Conservation (phyloP, 2,797 vertebrate genomes). For the Gadopsis marmoratus region DNA sequence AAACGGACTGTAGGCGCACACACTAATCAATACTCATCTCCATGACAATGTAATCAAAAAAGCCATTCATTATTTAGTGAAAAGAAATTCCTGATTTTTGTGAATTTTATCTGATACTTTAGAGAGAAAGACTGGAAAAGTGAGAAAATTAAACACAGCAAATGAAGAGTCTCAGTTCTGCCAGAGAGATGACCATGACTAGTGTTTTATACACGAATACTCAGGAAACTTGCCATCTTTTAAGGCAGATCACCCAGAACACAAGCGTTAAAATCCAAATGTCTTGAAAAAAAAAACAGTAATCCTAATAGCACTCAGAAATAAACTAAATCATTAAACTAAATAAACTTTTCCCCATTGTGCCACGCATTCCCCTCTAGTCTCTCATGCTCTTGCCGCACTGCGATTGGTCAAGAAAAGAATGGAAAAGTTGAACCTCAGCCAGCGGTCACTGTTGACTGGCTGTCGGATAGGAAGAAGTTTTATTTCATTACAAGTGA, state of each 20-base stretch:
- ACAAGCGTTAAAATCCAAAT: background rate
- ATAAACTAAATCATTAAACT: background rate
- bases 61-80: constrained; percentile 5
- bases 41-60: background rate
- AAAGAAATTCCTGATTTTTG: constrained; percentile 4
- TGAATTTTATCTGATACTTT: background rate
- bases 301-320: background rate
- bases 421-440: constrained; percentile 30
- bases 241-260: background rate
- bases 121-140: background rate
- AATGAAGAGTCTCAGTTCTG: constrained; percentile 2
- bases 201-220: background rate
- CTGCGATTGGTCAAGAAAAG: constrained; percentile 9
- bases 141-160: background rate
- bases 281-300: no score
- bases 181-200: background rate
- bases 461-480: constrained; percentile 24
- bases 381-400: background rate
- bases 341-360: background rate
- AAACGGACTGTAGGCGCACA: background rate
- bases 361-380: no score
- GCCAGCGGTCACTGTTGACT: constrained; percentile 13
- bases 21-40: background rate
- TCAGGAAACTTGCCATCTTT: background rate
- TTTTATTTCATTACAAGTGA: background rate